These are phyloP conservation scores for Cotesia typhae DNA, from an alignment of 1,140 invertebrate species.

Conservation along the genomic window DNA sequence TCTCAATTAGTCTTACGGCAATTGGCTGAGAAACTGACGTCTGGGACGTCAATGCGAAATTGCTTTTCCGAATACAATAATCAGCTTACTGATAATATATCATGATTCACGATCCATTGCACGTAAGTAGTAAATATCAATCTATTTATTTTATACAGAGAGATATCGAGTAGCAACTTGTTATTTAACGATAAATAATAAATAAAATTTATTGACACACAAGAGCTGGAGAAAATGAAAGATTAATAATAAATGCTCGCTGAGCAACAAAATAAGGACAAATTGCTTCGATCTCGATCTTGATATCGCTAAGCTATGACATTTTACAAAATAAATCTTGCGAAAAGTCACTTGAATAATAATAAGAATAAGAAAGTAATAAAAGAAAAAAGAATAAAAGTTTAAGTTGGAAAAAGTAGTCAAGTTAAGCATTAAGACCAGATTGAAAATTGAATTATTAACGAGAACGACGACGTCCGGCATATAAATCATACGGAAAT, in stretches of 20 bases:
- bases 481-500: constrained; percentile 55
- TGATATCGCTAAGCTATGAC: neutral
- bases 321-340: constrained; percentile 2
- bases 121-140: too few species aligned
- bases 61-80: constrained; percentile 11
- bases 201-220: too few species aligned
- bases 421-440: constrained; percentile 47
- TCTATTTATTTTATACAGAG: too few species aligned
- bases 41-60: neutral
- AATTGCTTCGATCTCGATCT: neutral
- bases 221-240: too few species aligned
- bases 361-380: constrained; percentile 27
- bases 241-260: too few species aligned
- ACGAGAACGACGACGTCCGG: constrained; percentile 45
- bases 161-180: too few species aligned
- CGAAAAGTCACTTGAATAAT: constrained; percentile 11
- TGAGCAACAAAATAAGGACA: neutral
- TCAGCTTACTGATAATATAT: constrained; percentile 2
- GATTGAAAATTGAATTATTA: constrained; percentile 58
- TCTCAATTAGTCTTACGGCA: constrained; percentile 10
- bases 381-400: constrained; percentile 34
- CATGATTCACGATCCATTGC: neutral
- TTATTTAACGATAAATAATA: too few species aligned
- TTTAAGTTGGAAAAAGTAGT: constrained; percentile 27
- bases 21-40: constrained; percentile 13